Conservation (phyloP, 2,113 vertebrate genomes). For the Nipponia nippon region DNA sequence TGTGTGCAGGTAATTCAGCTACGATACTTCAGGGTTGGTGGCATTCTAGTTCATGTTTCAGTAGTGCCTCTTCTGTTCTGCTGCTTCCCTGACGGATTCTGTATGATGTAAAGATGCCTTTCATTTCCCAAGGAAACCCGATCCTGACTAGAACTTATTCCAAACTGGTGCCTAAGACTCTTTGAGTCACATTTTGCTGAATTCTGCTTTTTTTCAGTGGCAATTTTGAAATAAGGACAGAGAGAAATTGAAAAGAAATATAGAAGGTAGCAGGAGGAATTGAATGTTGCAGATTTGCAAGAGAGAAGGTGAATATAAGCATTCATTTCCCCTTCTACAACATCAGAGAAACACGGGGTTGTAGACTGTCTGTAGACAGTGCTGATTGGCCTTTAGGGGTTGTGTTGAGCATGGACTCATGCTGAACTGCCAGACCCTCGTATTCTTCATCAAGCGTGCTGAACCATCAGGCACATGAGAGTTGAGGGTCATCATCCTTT, state of each 20-base stretch:
- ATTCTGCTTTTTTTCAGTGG: neutral
- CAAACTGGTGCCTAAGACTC: neutral
- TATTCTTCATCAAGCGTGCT: neutral
- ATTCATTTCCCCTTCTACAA: neutral
- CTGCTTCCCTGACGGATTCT: neutral
- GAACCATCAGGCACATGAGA: neutral
- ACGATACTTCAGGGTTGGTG: neutral
- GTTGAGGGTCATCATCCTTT: neutral
- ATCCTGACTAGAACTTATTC: neutral
- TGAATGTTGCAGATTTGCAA: neutral
- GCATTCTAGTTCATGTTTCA: neutral
- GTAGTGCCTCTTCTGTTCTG: accelerated
- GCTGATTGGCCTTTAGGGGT: neutral
- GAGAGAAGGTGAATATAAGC: neutral
- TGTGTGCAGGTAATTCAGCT: neutral
- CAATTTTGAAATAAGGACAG: neutral
- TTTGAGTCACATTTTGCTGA: neutral
- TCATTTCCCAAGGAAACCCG: neutral
- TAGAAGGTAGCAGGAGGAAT: neutral
- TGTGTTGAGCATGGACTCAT: neutral
- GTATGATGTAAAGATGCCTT: neutral
- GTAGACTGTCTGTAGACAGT: neutral
- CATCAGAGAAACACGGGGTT: neutral
- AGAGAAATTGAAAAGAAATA: neutral
- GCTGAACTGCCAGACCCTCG: neutral